Base-by-base conservation (phyloP, 2,888 invertebrate genomes). In the Heteromurus nitidus region DNA sequence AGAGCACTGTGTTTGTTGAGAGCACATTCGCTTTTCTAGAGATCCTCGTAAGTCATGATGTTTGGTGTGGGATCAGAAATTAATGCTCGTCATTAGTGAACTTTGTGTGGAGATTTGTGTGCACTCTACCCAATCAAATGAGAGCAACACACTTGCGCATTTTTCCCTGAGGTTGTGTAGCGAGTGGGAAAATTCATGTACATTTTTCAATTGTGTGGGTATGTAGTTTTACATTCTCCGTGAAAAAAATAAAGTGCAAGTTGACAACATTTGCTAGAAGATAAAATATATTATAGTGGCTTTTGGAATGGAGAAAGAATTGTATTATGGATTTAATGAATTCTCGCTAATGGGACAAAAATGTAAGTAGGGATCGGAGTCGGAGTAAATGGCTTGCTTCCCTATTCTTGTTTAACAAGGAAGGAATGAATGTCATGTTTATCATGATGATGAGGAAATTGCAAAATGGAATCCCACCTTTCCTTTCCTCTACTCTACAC, bases 41-140 rank as follows among this genome's bases (percentile, higher is more conserved):
- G 47, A n/a, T n/a, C 11, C 47, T 13, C 16, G 7, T 5, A 9
- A 13, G 36, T 36, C 7, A 31, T 47, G 28, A 64, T 30, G 73
- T 47, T 74, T 67, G 53, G 76, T 77, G 60, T 68, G 76, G 60
- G 76, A 70, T 62, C 24, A 64, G 64, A 60, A 64, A 77, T 77
- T 77, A 77, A 77, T 70, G 68, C 26, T 24, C 47, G 77, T 70
- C 77, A 77, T 77, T 77, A 77, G 62, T 24, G 53, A 26, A 47
- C 55, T 55, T 24, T 55, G 55, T 55, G 20, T 16, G 7, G 20
- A 20, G 3, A 55, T 20, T 55, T 55, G 55, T 55, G 24, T 22
- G 5, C 11, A 55, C 55, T 55, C 22, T 20, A 9, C 3, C 20
- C 20, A 20, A n/a, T 22, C 5, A 24, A 24, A 24, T 55, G 55